Evolutionary conservation across 2,888 invertebrate genomes (phyloP).

Genomic region (Drosophila quinaria): DNA sequence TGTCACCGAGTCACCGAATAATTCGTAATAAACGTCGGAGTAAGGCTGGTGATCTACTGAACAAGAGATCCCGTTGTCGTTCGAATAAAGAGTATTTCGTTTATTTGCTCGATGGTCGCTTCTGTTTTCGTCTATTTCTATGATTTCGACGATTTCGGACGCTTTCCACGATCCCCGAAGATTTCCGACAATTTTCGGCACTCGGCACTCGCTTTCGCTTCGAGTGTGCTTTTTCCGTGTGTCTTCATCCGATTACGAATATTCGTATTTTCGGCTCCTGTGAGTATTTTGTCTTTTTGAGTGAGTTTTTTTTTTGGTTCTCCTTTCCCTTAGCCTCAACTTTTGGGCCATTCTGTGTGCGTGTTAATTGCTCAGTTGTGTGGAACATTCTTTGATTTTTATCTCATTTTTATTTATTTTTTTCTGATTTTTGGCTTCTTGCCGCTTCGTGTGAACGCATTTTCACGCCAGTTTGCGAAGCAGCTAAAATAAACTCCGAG

Average conservation of each 20-base stretch:
- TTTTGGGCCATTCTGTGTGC: conserved; percentile 56
- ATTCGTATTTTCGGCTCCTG: conserved; percentile 29
- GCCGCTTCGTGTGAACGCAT: conserved; percentile 67
- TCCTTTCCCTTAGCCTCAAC: conserved; percentile 6
- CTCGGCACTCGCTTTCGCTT: conserved; percentile 35
- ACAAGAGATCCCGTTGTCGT: conserved; percentile 86
- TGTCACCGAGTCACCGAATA: conserved; percentile 86
- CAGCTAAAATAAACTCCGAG: conserved; percentile 72
- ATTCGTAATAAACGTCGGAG: conserved; percentile 86
- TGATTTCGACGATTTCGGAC: conserved; percentile 60
- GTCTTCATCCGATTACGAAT: conserved; percentile 27
- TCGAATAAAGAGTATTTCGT: conserved; percentile 86
- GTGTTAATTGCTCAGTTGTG: conserved; percentile 83
- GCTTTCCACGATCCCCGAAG: conserved; percentile 48
- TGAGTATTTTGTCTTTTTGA: conserved; percentile 37
- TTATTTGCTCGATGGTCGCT: conserved; percentile 78
- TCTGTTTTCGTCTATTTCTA: conserved; percentile 81
- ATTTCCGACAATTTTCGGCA: conserved; percentile 35
- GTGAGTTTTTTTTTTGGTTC: conserved; percentile 49
- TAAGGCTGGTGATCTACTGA: conserved; percentile 87
- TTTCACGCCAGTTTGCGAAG: conserved; percentile 67
- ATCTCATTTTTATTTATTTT: conserved; percentile 6
- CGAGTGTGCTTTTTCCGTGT: conserved; percentile 36
- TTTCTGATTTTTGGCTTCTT: conserved; percentile 25
- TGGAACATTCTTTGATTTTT: conserved; percentile 75